These are phyloP conservation scores for Tetramorium parvispinum DNA, from an alignment of 1,140 invertebrate species.

Conservation along the genomic window DNA sequence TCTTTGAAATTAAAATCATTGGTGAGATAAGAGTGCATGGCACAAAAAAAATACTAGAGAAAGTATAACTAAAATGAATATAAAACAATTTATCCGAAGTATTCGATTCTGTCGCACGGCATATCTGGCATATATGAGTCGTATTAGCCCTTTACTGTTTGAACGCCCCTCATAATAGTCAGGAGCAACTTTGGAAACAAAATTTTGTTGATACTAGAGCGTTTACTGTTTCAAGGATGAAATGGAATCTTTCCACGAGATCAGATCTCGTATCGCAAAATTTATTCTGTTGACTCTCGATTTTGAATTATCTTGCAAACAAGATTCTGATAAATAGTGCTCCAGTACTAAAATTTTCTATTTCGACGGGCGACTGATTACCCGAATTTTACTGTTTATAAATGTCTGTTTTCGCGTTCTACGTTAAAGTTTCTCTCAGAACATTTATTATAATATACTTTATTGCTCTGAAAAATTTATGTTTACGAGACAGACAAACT, in stretches of 20 bases:
- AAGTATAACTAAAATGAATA: too few species aligned
- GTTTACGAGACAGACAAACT: not conserved
- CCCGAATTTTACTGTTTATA: not conserved
- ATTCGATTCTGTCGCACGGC: not conserved
- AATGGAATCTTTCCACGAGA: not conserved
- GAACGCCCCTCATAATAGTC: not conserved
- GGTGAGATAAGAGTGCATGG: too few species aligned
- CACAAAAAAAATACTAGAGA: too few species aligned
- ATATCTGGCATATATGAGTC: not conserved
- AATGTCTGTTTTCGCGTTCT: not conserved
- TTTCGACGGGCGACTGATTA: not conserved
- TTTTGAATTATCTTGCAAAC: not conserved
- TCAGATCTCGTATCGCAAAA: not conserved
- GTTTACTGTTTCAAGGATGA: not conserved
- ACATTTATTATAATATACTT: not conserved
- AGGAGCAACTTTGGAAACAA: not conserved
- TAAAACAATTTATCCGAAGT: not conserved
- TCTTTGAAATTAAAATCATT: too few species aligned
- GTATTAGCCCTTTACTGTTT: not conserved
- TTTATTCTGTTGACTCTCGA: not conserved
- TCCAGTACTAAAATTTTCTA: not conserved
- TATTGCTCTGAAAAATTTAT: conserved; percentile 17
- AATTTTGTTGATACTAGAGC: not conserved
- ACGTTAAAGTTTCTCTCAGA: not conserved
- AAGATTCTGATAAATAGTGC: not conserved